Conservation (phyloP, 2,888 invertebrate species). For the Chrysopilus asiliformis region DNA sequence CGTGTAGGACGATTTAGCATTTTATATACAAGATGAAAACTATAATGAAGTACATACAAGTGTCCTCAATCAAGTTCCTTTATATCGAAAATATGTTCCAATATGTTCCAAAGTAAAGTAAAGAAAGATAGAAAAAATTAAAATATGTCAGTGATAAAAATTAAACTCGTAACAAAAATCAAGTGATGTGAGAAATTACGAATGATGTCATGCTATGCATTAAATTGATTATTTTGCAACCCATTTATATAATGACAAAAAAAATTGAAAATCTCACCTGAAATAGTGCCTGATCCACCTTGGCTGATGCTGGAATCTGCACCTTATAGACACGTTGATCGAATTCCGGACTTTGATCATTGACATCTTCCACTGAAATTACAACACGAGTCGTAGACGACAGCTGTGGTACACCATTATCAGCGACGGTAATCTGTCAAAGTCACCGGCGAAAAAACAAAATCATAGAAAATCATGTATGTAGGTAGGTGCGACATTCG, state of each 20-base stretch:
- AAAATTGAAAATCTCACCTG: slow-evolving; percentile 38
- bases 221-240: too few relatives aligned
- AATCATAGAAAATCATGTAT: too few relatives aligned
- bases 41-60: too few relatives aligned
- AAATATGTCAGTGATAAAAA: not conserved
- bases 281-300: slow-evolving; percentile 42
- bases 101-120: too few relatives aligned
- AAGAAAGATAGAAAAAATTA: not conserved
- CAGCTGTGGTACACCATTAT: slow-evolving; percentile 59
- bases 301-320: slow-evolving; percentile 51
- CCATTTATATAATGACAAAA: not conserved
- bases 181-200: not conserved
- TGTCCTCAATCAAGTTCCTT: too few relatives aligned
- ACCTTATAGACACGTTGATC: slow-evolving; percentile 71
- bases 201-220: not conserved
- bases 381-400: slow-evolving; percentile 68
- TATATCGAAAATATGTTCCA: too few relatives aligned
- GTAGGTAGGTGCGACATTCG: too few relatives aligned
- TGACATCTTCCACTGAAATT: slow-evolving; percentile 67
- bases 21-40: too few relatives aligned
- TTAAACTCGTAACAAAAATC: not conserved
- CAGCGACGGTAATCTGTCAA: slow-evolving; percentile 60
- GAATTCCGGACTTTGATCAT: slow-evolving; percentile 80
- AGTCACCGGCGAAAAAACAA: too few relatives aligned
- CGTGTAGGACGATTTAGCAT: too few relatives aligned